These are phyloP conservation scores for Nyctereutes procyonoides DNA, from an alignment of 2,113 vertebrate genomes.

Conservation along the genomic window DNA sequence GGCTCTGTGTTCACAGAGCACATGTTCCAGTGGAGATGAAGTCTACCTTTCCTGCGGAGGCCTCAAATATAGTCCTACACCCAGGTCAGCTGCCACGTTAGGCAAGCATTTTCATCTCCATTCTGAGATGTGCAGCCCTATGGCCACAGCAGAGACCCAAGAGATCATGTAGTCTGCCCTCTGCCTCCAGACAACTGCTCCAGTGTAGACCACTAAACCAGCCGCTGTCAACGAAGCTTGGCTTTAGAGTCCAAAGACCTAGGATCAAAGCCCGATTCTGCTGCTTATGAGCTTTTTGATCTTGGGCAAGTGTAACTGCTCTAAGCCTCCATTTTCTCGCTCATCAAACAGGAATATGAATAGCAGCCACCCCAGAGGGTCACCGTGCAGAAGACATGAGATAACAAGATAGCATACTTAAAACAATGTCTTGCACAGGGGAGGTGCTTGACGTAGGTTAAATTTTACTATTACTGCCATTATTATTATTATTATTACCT, in stretches of 20 bases:
- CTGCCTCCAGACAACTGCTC: not conserved
- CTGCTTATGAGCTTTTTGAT: not conserved
- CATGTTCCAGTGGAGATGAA: not conserved
- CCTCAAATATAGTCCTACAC: not conserved
- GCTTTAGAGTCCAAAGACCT: not conserved
- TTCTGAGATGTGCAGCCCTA: not conserved
- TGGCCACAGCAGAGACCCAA: not conserved
- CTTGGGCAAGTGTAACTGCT: not conserved
- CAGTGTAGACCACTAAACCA: not conserved
- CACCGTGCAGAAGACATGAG: not conserved
- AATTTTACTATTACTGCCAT: not conserved
- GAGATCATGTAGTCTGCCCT: not conserved
- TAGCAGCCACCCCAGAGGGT: not conserved
- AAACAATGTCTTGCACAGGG: not conserved
- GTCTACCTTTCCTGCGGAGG: not conserved
- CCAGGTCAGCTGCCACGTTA: not conserved
- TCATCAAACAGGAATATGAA: not conserved
- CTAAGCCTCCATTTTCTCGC: slow-evolving; percentile 33
- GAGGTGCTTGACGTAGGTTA: not conserved
- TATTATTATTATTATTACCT: not conserved
- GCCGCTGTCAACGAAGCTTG: not conserved
- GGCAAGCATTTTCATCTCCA: not conserved
- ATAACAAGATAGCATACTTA: not conserved
- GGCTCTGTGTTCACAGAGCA: not conserved
- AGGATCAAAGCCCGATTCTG: not conserved